Base-by-base conservation (phyloP, 2,888 invertebrate species). In the Erebia aethiops region DNA sequence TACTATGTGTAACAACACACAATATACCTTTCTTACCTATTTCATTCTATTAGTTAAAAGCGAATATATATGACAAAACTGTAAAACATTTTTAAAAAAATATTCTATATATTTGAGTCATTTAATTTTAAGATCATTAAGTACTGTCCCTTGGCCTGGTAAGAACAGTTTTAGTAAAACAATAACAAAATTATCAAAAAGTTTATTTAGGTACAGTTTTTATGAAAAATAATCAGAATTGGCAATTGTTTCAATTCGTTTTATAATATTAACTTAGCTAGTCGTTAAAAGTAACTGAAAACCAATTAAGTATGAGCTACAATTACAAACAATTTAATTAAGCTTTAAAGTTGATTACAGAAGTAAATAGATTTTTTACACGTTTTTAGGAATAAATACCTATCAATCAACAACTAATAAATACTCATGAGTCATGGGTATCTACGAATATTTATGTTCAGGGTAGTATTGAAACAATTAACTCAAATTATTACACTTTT, bases 1-100 rank as follows among this genome's bases (percentile, higher is more conserved):
- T 63, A 68, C 51, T 62, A 64, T 65, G 66, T 52, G 14, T 61
- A 65, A 70, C 5, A 35, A 18, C 14, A n/a, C 51, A 14, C 43
- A 65, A 14, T 18, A 46, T 43, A 10, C 14, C 4, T 9, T n/a
- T 14, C 21, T 54, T n/a, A 56, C 14, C 14, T 9, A 52, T 54
- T 43, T 35, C 4, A 13, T 21, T 56, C n/a, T 46, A 16, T 60
- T 65, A 56, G 57, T 52, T 18, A 62, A 62, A 43, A 73, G 68
- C 67, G 52, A 62, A 51, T 41, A n/a, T 54, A 54, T 21, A n/a
- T 16, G 7, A 43, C 41, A 16, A 43, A 56, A 18, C 13, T 46
- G 46, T 7, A 46, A 16, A 16, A 60, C n/a, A 13, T 11, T n/a
- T n/a, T n/a, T 16, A 46, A 46, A 9, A 46, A 16, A 60, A 41